These are phyloP conservation scores for Kryptolebias marmoratus DNA, from an alignment of 2,113 vertebrate genomes.

Conservation along the genomic window DNA sequence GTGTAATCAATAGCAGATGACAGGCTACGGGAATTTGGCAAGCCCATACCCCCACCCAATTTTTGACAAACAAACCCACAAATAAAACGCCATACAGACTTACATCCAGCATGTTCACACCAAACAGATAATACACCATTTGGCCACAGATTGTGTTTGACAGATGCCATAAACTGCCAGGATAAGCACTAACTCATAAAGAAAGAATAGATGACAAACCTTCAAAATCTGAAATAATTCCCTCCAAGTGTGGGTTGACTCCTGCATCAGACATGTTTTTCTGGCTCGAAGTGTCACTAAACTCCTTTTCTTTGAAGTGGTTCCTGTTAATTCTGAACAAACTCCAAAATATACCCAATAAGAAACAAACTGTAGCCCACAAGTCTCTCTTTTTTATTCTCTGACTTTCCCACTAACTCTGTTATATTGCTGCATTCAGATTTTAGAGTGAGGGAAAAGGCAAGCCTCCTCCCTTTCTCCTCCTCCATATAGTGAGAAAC, in stretches of 20 bases:
- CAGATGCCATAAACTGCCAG: conserved; percentile 7
- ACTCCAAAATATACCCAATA: conserved; percentile 57
- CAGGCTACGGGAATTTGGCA: conserved; percentile 22
- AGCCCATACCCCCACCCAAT: conserved; percentile 10
- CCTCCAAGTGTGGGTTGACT: conserved; percentile 92
- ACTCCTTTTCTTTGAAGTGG: conserved; percentile 27
- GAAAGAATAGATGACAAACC: conserved; percentile 79
- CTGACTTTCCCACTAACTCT: conserved; percentile 45
- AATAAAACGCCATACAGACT: not conserved
- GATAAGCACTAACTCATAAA: not conserved
- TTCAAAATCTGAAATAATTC: conserved; percentile 96
- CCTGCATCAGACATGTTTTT: conserved; percentile 88
- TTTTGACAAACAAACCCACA: conserved; percentile 12
- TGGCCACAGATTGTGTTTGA: not conserved
- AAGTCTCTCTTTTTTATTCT: conserved; percentile 49
- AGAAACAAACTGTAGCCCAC: conserved; percentile 38
- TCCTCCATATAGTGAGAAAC: conserved; percentile 55
- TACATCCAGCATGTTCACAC: not conserved
- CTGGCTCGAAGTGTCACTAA: conserved; percentile 27
- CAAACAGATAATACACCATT: not conserved
- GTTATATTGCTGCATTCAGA: conserved; percentile 49
- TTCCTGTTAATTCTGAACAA: conserved; percentile 36
- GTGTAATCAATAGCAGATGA: conserved; percentile 61
- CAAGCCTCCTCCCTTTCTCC: conserved; percentile 65
- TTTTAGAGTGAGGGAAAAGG: conserved; percentile 48